Conservation (phyloP, 2,113 vertebrate genomes). For the Onychorhynchus coronatus region DNA sequence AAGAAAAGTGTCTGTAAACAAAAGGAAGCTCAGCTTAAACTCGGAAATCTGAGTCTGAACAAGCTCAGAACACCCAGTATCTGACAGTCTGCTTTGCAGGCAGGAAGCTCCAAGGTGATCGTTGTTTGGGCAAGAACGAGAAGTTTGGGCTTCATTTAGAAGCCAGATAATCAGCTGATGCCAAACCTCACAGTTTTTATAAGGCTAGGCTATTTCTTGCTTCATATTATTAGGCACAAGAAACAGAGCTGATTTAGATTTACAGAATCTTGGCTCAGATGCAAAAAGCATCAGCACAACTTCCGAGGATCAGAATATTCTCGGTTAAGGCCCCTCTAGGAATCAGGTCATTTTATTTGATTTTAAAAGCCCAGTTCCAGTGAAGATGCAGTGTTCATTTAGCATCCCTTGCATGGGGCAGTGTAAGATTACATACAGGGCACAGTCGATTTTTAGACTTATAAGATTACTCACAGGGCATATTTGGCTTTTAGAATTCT, state of each 20-base stretch:
- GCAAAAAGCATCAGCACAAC: neutral
- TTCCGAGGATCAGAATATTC: neutral
- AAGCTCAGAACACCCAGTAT: neutral
- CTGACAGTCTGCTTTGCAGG: conserved; percentile 1
- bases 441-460: neutral
- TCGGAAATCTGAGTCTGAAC: neutral
- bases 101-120: neutral
- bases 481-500: neutral
- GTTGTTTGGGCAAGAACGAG: conserved; percentile 5
- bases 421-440: neutral
- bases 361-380: neutral
- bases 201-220: conserved; percentile 40
- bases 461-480: neutral
- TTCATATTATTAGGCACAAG: conserved; percentile 36
- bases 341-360: fast-evolving
- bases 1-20: neutral
- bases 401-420: neutral
- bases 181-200: conserved; percentile 26
- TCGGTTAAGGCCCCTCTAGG: neutral
- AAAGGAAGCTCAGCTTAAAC: neutral
- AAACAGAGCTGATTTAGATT: conserved; percentile 27
- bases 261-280: neutral
- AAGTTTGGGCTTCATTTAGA: conserved; percentile 27
- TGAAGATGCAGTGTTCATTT: neutral
- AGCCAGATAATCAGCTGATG: conserved; percentile 14